Conservation (phyloP, 2,888 invertebrate species). For the Drosophila formosana region DNA sequence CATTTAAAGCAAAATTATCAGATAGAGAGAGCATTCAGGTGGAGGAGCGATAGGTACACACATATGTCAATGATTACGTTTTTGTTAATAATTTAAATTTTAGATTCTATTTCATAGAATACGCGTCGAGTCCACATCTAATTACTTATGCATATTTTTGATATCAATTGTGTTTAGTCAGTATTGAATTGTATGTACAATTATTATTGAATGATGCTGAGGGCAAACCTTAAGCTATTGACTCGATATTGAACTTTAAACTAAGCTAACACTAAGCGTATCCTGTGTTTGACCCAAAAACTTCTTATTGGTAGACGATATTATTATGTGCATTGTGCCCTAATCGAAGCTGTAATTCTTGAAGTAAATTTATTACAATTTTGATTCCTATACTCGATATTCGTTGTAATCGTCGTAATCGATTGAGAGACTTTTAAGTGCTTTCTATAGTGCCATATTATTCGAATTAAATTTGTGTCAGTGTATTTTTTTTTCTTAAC, state of each 20-base stretch:
- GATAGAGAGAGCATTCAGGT: slow-evolving; percentile 73
- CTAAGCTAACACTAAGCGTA: slow-evolving; percentile 52
- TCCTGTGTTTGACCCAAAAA: slow-evolving; percentile 63
- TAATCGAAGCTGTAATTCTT: slow-evolving; percentile 18
- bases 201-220: slow-evolving; percentile 19
- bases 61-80: slow-evolving; percentile 67
- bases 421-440: not conserved
- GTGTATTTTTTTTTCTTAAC: not conserved
- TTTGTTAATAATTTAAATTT: not conserved
- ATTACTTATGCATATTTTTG: slow-evolving; percentile 44
- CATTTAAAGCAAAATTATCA: slow-evolving; percentile 67
- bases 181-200: slow-evolving; percentile 39
- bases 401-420: not conserved
- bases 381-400: not conserved
- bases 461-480: not conserved
- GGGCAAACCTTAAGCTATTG: slow-evolving; percentile 57
- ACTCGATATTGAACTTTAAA: slow-evolving; percentile 52
- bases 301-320: slow-evolving; percentile 9
- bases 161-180: slow-evolving; percentile 33
- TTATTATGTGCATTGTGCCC: slow-evolving; percentile 33
- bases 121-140: slow-evolving; percentile 43
- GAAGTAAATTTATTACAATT: not conserved
- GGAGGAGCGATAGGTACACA: slow-evolving; percentile 78
- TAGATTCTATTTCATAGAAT: slow-evolving; percentile 71
- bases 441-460: not conserved